phyloP scores from a whole-genome alignment of 2,113 vertebrate genomes.

The Ptilonorhynchus violaceus region DNA sequence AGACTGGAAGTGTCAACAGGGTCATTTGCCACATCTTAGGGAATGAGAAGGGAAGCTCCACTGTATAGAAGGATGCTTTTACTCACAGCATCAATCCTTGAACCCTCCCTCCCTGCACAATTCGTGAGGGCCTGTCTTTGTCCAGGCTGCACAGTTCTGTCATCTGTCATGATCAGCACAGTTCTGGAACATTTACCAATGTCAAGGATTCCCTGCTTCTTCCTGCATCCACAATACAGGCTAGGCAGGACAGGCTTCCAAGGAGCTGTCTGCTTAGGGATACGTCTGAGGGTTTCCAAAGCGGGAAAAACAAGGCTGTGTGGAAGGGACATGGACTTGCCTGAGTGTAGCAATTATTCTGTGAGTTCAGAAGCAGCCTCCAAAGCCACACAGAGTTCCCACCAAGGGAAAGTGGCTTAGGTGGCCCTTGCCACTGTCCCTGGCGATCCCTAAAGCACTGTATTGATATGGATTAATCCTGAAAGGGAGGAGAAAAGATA shows the following conservation, averaged over 20 bases:
- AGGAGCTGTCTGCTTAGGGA: background rate
- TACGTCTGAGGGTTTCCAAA: background rate
- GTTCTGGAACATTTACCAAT: background rate
- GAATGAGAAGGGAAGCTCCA: background rate
- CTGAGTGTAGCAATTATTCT: background rate
- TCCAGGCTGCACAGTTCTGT: background rate
- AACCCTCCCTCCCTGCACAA: background rate
- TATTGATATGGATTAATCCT: background rate
- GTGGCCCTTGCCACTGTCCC: background rate
- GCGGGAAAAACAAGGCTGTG: background rate
- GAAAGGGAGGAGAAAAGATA: background rate
- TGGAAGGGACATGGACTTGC: background rate
- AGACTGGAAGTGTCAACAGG: conserved; percentile 26
- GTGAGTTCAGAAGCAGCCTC: background rate
- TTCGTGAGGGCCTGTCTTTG: background rate
- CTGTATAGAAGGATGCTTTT: background rate
- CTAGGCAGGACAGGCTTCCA: background rate
- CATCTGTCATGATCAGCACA: background rate
- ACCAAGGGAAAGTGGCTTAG: background rate
- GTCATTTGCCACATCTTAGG: background rate
- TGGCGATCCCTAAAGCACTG: background rate
- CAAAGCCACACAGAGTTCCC: background rate
- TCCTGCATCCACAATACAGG: background rate
- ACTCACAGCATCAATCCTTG: background rate
- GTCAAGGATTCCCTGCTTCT: background rate